A percentile compares a stretch with the other conserved stretches of the same genome.
Conservation (phyloP, 2,113 vertebrate genomes). For the Herpetotheres cachinnans region DNA sequence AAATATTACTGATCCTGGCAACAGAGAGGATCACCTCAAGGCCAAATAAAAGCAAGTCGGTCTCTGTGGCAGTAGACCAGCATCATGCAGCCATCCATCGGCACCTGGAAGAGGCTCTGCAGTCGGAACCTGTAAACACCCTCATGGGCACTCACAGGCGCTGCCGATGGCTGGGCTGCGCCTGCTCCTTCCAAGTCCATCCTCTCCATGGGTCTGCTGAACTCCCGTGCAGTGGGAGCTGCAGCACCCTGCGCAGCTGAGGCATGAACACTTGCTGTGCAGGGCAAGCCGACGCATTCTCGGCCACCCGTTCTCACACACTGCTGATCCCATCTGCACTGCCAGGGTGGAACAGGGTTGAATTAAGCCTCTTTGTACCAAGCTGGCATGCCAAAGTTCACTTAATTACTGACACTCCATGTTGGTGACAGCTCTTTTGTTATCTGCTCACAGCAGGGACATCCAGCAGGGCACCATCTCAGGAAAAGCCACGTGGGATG, state of each 20-base stretch:
- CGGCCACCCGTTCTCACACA: fast-evolving
- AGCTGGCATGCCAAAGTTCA: fast-evolving
- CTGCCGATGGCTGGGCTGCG: no score
- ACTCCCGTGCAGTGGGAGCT: fast-evolving
- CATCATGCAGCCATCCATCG: neutral
- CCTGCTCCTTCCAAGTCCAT: neutral
- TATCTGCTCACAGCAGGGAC: fast-evolving
- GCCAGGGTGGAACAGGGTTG: neutral
- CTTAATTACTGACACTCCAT: neutral
- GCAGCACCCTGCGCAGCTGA: neutral
- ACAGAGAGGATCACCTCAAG: neutral
- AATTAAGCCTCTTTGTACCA: neutral
- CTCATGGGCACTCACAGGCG: neutral
- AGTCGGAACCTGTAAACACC: no score
- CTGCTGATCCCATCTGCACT: neutral
- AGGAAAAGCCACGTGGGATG: fast-evolving
- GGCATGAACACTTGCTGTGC: fast-evolving
- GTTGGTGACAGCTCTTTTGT: no score
- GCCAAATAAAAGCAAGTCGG: no score
- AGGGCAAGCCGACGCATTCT: neutral
- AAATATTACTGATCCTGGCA: neutral
- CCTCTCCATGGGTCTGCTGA: neutral
- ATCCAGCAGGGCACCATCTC: neutral
- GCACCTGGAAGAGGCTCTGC: no score
- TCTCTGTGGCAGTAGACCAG: neutral